Base-by-base conservation (phyloP, 2,113 vertebrate species). In the Xenopus laevis region DNA sequence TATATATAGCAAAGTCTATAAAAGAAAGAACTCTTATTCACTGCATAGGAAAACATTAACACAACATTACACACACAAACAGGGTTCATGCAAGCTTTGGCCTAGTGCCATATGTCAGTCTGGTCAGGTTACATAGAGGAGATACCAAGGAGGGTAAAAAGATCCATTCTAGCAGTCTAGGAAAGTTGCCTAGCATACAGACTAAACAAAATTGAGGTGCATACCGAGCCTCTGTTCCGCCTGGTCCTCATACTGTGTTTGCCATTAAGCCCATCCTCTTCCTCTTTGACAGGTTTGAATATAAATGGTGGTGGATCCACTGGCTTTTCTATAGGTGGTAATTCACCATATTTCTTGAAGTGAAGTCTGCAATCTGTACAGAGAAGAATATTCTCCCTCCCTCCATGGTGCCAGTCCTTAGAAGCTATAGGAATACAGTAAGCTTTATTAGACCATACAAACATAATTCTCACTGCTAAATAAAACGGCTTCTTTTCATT, bases 241-340 rank as follows among this genome's bases (percentile, higher is more conserved):
- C 97, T 83, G 47, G 97, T 99, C 95, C 96, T 99, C 97, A 98
- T 98, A 93, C 96, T 98, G 95, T 99, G 97, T 84, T 99, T 99
- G 84, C 97, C 96, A 27, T 95, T 93, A 83, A 97, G 94, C 80
- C 95, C 95, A 93, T 99, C 97, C 15, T 98, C 98, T 85, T 99
- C 98, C 90, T 99, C 98, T 90, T 97, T 98, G 90, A 99, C 98
- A 12, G 98, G 98, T 86, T 99, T 99, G 88, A 99, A 99, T 96
- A 99, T 99, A 89, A 99, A 99, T 79, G 98, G 96, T 0, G 98
- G 98, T 1, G 98, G 98, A 84, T 98, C 96, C 82, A 98, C 95
- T 0, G 97, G 98, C 88, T 99, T 98, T 89, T 98, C 97, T 0
- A 98, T 98, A 82, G 98, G 97, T 0, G 98, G 98, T 76, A 99